phyloP scores from a whole-genome alignment of 2,797 vertebrate species.

The Sibirionetta formosa region DNA sequence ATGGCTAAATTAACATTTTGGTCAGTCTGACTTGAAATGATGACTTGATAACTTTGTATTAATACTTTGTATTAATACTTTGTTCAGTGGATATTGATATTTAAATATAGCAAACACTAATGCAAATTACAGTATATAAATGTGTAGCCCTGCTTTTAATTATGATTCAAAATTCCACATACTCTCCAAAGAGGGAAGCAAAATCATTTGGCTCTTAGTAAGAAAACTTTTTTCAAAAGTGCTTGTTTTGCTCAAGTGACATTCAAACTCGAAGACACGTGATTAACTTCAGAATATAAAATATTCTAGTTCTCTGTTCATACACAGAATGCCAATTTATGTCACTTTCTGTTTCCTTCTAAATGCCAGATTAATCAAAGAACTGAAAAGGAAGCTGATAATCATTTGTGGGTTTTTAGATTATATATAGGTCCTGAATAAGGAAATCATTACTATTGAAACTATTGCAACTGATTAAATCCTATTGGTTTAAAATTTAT shows the following conservation, averaged over 20 bases:
- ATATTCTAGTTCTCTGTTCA: background rate
- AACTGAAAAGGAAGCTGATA: slow-evolving; percentile 18
- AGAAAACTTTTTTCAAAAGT: background rate
- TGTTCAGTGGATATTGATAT: background rate
- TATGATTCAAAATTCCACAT: background rate
- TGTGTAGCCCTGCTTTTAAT: background rate
- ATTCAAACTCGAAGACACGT: background rate
- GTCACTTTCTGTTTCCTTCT: background rate
- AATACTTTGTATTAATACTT: background rate
- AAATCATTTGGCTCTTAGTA: background rate
- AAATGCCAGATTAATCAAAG: slow-evolving; percentile 16
- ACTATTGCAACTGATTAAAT: slow-evolving; percentile 32
- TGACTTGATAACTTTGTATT: too few species aligned
- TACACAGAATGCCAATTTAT: background rate
- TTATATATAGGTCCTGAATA: slow-evolving; percentile 23
- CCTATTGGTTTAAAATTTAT: background rate
- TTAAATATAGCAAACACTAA: background rate
- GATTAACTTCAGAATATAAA: background rate
- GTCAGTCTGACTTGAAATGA: background rate
- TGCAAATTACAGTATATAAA: background rate
- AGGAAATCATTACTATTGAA: background rate
- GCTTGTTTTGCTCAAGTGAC: background rate
- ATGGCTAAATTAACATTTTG: background rate
- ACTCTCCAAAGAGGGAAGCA: background rate
- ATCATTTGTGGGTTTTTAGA: background rate